A percentile compares a stretch with the other conserved stretches of the same genome.
These are phyloP conservation scores for Pelodiscus sinensis DNA, from an alignment of 2,113 vertebrate genomes.

Conservation along the genomic window DNA sequence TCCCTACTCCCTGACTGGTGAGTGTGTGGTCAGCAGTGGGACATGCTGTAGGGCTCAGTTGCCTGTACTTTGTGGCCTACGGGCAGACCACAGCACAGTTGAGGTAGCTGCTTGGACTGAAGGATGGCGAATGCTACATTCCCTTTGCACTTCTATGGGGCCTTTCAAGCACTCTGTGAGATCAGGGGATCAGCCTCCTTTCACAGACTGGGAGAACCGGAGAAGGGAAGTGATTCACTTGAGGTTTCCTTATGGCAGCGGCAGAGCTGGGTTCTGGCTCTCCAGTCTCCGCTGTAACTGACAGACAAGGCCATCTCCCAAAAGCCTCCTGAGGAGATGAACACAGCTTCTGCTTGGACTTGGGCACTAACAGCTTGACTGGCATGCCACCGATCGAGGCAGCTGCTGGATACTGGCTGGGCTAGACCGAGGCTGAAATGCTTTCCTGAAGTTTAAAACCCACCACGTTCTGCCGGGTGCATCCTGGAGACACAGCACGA, in stretches of 20 bases:
- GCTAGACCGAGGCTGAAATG: not conserved
- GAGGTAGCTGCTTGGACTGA: not conserved
- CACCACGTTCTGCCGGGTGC: not conserved
- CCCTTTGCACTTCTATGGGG: not conserved
- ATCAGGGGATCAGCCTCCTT: not conserved
- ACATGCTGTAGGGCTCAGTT: too few species aligned
- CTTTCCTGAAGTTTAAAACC: not conserved
- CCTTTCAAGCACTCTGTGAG: too few species aligned
- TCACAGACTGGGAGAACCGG: not conserved
- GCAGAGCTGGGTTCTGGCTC: conserved; percentile 20
- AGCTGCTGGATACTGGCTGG: not conserved
- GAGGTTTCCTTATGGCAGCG: not conserved
- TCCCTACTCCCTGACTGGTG: not conserved
- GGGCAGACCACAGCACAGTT: not conserved
- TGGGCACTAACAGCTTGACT: not conserved
- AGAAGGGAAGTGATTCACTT: conserved; percentile 10
- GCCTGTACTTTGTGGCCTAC: not conserved
- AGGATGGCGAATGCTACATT: not conserved
- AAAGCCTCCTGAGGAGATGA: not conserved
- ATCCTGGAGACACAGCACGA: not conserved
- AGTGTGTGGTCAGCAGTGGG: not conserved
- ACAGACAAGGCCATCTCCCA: not conserved
- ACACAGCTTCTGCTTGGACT: not conserved
- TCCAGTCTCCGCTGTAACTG: not conserved
- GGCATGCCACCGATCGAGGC: not conserved